phyloP scores from a whole-genome alignment of 2,113 vertebrate genomes.

The Lycaon pictus region DNA sequence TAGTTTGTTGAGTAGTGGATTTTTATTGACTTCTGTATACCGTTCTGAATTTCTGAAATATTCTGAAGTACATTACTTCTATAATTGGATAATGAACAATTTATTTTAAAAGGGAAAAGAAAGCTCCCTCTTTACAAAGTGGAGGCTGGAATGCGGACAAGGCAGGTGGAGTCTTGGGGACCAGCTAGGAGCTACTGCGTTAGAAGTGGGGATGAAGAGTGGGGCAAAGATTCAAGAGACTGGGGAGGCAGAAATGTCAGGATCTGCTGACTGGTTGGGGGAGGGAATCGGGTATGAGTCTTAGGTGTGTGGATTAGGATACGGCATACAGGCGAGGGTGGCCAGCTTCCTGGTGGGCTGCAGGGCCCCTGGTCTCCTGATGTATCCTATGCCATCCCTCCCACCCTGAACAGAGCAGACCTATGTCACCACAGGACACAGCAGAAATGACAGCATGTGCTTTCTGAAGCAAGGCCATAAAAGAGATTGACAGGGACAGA shows the following conservation, averaged over 20 bases:
- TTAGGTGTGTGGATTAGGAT: no score
- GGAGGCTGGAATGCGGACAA: no score
- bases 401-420: neutral
- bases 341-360: neutral
- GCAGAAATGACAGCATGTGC: neutral
- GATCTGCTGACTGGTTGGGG: no score
- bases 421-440: fast-evolving
- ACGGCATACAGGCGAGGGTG: neutral
- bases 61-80: neutral
- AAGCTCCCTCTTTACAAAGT: neutral
- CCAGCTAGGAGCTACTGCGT: neutral
- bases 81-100: neutral
- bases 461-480: neutral
- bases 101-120: neutral
- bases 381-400: fast-evolving
- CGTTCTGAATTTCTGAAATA: neutral
- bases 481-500: neutral
- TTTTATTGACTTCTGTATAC: neutral
- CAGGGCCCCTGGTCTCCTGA: neutral
- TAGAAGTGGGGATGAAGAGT: neutral
- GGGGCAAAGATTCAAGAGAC: no score
- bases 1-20: neutral
- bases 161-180: neutral
- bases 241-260: neutral
- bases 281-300: neutral